These are phyloP conservation scores for Sminthurides aquaticus DNA, from an alignment of 2,888 invertebrate genomes.

Conservation along the genomic window DNA sequence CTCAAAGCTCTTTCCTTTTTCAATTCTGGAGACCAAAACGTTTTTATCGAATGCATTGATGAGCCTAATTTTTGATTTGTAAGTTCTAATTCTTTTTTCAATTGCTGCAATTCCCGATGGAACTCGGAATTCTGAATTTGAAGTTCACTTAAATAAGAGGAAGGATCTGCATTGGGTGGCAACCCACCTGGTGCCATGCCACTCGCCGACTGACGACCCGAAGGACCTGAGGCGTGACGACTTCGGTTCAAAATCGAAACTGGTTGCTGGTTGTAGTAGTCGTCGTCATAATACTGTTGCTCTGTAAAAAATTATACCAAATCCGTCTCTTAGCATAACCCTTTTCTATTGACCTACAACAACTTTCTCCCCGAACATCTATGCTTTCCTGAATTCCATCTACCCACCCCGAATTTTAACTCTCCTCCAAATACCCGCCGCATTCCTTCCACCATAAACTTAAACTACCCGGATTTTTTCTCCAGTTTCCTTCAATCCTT, in stretches of 20 bases:
- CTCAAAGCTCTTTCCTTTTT: constrained; percentile 94
- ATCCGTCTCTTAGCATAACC: too few relatives aligned
- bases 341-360: too few relatives aligned
- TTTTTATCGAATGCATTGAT: constrained; percentile 99
- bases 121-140: constrained; percentile 91
- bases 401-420: too few relatives aligned
- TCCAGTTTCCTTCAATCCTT: too few relatives aligned
- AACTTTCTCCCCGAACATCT: too few relatives aligned
- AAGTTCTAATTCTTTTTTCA: constrained; percentile 88
- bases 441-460: too few relatives aligned
- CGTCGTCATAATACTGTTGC: constrained; percentile 34
- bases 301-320: constrained; percentile 7
- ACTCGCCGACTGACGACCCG: constrained; percentile 17
- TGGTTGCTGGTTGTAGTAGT: constrained; percentile 34
- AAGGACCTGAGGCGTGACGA: constrained; percentile 35
- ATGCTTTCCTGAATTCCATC: too few relatives aligned
- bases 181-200: constrained; percentile 10
- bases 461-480: too few relatives aligned
- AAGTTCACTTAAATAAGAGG: constrained; percentile 72
- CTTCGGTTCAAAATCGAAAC: constrained; percentile 37
- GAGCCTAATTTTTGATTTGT: constrained; percentile 96
- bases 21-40: constrained; percentile 99
- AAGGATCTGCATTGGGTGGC: constrained; percentile 18
- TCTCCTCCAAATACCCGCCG: too few relatives aligned
- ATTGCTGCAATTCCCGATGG: constrained; percentile 80